These are phyloP conservation scores for Uropsilus gracilis DNA, from an alignment of 2,113 vertebrate species.

Conservation along the genomic window DNA sequence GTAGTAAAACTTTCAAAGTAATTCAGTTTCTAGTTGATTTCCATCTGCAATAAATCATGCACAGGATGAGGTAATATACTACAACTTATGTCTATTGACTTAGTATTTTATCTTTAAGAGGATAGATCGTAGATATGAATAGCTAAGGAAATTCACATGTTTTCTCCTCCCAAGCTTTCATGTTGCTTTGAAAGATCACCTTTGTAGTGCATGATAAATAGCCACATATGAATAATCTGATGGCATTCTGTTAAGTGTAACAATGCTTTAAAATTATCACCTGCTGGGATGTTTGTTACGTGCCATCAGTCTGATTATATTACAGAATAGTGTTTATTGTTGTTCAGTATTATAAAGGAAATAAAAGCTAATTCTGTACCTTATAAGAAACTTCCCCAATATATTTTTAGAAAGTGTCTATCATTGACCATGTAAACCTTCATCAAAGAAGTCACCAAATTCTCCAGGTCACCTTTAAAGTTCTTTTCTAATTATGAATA, in stretches of 20 bases:
- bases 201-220: constrained; percentile 88
- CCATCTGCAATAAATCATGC: constrained; percentile 93
- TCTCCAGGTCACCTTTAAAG: background rate
- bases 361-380: background rate
- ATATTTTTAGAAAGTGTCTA: background rate
- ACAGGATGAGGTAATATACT: constrained; percentile 90
- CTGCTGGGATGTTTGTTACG: constrained; percentile 58
- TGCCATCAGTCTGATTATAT: constrained; percentile 7
- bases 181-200: constrained; percentile 86
- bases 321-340: background rate
- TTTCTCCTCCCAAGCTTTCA: constrained; percentile 85
- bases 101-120: constrained; percentile 87
- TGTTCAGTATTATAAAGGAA: background rate
- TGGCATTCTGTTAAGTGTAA: constrained; percentile 77
- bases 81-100: constrained; percentile 89
- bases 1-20: constrained; percentile 87
- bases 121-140: constrained; percentile 81
- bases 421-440: background rate
- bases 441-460: constrained; percentile 6
- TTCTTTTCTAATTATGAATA: constrained; percentile 35
- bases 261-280: constrained; percentile 74
- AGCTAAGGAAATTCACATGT: constrained; percentile 84
- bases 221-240: constrained; percentile 81
- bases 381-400: background rate
- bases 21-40: constrained; percentile 88